Evolutionary conservation across 2,113 vertebrate species (phyloP), one percentile per base, ranked within the genome.

Genomic region (Gallinago paraguaiae): DNA sequence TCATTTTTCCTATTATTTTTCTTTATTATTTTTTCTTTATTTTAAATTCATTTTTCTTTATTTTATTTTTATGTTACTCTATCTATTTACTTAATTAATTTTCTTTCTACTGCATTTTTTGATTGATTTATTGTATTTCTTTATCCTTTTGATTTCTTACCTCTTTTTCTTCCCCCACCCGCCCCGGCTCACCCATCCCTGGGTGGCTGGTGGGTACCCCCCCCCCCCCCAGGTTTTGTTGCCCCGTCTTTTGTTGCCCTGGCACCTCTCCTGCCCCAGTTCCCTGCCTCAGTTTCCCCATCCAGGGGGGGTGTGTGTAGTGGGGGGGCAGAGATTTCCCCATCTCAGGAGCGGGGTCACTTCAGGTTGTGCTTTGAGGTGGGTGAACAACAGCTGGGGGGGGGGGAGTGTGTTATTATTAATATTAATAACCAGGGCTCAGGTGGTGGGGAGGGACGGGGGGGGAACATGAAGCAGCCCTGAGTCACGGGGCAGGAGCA

Each of bases 231-330:
- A 24, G 6, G 14, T 45, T 71, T 71, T 88, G 18, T 67, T 68
- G 61, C 86, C 65, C 25, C n/a, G n/a, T n/a, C n/a, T n/a, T n/a
- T n/a, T n/a, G n/a, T n/a, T n/a, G n/a, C n/a, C n/a, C 78, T 35
- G 79, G 89, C 82, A 48, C 56, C 1, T 39, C 30, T 80, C 83
- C 94, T 59, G 75, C 25, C 82, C 74, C 39, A 60, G n/a, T 39
- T 86, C 56, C 82, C 3, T 90, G 93, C 89, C 95, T 88, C 95
- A 63, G 87, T 91, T 94, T 95, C 87, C 87, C 69, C 87, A 57
- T 46, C 63, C 16, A 2, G 9, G 22, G 15, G 2, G 22, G 51
- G 39, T 10, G 39, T 10, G 39, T 39, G 39, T 39, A 10, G 39
- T 39, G 39, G 74, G 30, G 1, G 2, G 71, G 43, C 45, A 46